Base-by-base conservation (phyloP, 2,113 vertebrate species). In the Cynopterus brachyotis region DNA sequence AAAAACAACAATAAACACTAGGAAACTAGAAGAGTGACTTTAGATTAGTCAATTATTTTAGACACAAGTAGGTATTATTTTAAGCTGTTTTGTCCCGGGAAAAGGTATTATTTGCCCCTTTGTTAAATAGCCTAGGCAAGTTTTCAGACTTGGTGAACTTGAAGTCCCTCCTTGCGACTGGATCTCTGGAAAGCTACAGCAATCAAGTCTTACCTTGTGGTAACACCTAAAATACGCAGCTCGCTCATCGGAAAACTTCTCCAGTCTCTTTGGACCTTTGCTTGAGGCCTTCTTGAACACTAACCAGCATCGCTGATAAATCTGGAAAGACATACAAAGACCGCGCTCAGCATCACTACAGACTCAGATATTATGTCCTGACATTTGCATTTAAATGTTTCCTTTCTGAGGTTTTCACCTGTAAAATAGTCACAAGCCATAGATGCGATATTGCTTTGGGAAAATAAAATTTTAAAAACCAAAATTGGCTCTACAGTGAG, bases 221-320 rank as follows among this genome's bases (percentile, higher is more conserved):
- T 99, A 99, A 95, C 99, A 99, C 73, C 99, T 97, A 75, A 99
- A 99, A 91, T 99, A 99, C 0, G 99, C 99, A 42, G 99, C 99
- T 57, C 98, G 98, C 30, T 99, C 99, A 93, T 99, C 99, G 2
- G 99, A 99, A 98, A 99, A 99, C 76, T 99, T 99, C 97, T 99
- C 99, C 97, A 99, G 98, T 94, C 99, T 98, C 95, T 98, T 99
- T 22, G 99, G 99, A 59, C 99, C 99, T 97, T 99, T 99, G 97
- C 99, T 99, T 17, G 99, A 99, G 60, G 99, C 99, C 35, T 99
- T 99, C 98, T 99, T 99, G 98, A 99, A 98, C 37, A 99, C 99
- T 22, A 99, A 78, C 99, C 99, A 99, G 94, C 99, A 99, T 91
- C 98, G 98, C 47, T 99, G 99, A 98, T 99, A 99, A 97, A 99